These are phyloP conservation scores for Holothuria glaberrima DNA, from an alignment of 35 echinoderm and acorn worm species.

Conservation along the genomic window DNA sequence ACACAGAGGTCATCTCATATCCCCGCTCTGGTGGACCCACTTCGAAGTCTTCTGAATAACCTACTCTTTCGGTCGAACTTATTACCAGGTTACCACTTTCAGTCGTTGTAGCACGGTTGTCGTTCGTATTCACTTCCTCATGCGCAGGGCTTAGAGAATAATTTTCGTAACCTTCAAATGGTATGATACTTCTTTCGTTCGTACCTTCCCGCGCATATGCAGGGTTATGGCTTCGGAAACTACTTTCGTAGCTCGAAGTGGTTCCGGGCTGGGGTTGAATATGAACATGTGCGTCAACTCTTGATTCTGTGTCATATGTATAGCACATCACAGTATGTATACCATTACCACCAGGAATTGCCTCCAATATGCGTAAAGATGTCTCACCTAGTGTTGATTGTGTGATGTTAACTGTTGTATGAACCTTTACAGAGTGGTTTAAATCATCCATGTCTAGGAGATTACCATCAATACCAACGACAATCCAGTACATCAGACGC, in stretches of 20 bases:
- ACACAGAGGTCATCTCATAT: neutral
- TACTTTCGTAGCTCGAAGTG: too few species aligned
- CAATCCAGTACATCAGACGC: conserved; percentile 19
- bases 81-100: neutral
- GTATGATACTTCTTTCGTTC: too few species aligned
- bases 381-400: too few species aligned
- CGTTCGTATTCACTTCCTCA: neutral
- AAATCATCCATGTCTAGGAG: neutral
- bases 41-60: neutral
- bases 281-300: neutral
- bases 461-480: neutral
- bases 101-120: neutral
- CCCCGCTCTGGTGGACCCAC: neutral
- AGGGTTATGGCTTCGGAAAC: too few species aligned
- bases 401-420: neutral
- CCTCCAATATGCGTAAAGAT: too few species aligned
- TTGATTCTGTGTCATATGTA: neutral
- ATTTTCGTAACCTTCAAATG: neutral
- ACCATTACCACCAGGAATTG: too few species aligned
- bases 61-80: neutral
- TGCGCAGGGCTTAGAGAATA: neutral
- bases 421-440: neutral
- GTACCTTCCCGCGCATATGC: too few species aligned
- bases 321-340: too few species aligned
- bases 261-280: neutral